Conservation (phyloP, 1,140 invertebrate genomes). For the Anastatus disparis region DNA sequence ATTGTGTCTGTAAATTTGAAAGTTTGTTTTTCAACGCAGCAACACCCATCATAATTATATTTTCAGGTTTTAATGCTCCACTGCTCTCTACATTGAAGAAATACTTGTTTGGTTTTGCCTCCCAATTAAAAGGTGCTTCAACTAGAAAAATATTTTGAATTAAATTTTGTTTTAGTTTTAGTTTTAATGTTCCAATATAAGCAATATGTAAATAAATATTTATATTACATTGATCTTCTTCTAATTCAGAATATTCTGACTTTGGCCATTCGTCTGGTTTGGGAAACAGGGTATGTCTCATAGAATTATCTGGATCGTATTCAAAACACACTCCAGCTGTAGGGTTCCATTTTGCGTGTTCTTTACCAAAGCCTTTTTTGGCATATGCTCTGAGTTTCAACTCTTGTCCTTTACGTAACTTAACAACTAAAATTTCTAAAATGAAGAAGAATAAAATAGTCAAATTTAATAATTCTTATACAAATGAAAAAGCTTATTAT, state of each 20-base stretch:
- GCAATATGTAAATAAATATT: not conserved
- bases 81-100: slow-evolving; percentile 97
- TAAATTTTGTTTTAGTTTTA: not conserved
- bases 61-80: slow-evolving; percentile 94
- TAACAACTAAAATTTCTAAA: slow-evolving; percentile 94
- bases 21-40: slow-evolving; percentile 95
- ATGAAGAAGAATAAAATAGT: slow-evolving; percentile 12
- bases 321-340: slow-evolving; percentile 98
- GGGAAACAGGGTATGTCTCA: slow-evolving; percentile 95
- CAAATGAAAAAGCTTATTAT: slow-evolving; percentile 34
- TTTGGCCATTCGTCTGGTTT: slow-evolving; percentile 99
- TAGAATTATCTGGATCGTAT: slow-evolving; percentile 98
- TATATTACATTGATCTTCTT: slow-evolving; percentile 86
- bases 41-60: slow-evolving; percentile 95
- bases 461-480: not conserved
- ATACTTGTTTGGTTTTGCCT: slow-evolving; percentile 96
- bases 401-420: slow-evolving; percentile 97
- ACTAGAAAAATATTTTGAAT: slow-evolving; percentile 66
- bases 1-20: slow-evolving; percentile 92
- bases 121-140: slow-evolving; percentile 93
- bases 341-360: slow-evolving; percentile 99
- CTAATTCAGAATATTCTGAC: slow-evolving; percentile 94
- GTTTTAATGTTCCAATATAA: too few relatives aligned
- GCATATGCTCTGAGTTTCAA: slow-evolving; percentile 96
- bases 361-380: slow-evolving; percentile 97